Base-by-base conservation (phyloP, 2,888 invertebrate genomes). In the Pocota personata region DNA sequence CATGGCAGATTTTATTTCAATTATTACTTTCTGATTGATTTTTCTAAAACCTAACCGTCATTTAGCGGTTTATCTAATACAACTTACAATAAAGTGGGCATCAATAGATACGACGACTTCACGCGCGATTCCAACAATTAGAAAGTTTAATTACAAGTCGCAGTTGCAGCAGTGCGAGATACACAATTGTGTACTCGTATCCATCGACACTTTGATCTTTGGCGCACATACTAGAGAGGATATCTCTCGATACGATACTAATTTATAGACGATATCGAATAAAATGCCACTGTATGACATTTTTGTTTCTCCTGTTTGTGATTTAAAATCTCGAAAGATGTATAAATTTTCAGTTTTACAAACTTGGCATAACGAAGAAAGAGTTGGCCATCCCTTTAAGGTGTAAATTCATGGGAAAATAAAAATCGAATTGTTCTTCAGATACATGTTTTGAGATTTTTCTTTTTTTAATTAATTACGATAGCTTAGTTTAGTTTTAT, bases 61-160 rank as follows among this genome's bases (percentile, higher is more conserved):
- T 46, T 77, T 66, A 78, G 66, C 72, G 82, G 77, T 83, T 40
- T 40, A 78, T 52, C 43, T 58, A 52, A 66, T 43, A 72, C 58
- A 72, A 64, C 64, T 77, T 64, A 60, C 76, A 76, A 50, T 69
- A 50, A 67, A 57, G 30, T 82, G 62, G 76, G 71, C 76, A 69
- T 27, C 32, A 57, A 60, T 35, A 43, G 71, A 58, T 40, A 72
- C 30, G n/a, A 12, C 6, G n/a, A 12, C 6, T 10, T 57, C 2
- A 43, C 75, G 57, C 62, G 35, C 64, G 66, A 75, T 27, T 37
- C 73, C 55, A 71, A 55, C 76, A 86, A 86, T 86, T 82, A 86
- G 84, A 86, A 86, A 86, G 84, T 82, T 84, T 84, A 84, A 84
- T 84, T 80, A 80, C 75, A 71, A 58, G 43, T 66, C 72, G 80